Percentiles rank a stretch among this genome's conserved stretches.
These are phyloP conservation scores for Copidosoma aretas DNA, from an alignment of 2,888 invertebrate genomes.

Conservation along the genomic window DNA sequence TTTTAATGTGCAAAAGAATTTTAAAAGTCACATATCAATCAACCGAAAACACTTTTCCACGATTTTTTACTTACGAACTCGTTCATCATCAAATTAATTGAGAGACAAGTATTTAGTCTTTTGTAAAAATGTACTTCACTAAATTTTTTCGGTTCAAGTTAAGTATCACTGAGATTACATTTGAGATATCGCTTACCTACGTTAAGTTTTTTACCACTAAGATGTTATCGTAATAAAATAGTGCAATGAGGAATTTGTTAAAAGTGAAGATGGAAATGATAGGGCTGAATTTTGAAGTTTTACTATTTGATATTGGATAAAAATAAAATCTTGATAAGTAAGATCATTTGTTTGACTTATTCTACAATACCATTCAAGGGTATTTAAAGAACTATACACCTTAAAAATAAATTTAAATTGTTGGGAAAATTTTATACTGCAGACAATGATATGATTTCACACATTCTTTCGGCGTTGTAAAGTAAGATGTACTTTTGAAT, in stretches of 20 bases:
- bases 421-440: no score
- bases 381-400: no score
- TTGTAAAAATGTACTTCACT: constrained; percentile 19
- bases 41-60: constrained; percentile 25
- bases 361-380: no score
- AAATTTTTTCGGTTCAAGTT: no score
- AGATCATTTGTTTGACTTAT: no score
- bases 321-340: background rate
- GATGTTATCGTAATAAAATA: background rate
- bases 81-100: constrained; percentile 8
- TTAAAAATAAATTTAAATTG: no score
- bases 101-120: constrained; percentile 11
- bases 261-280: constrained; percentile 22
- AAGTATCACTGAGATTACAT: background rate
- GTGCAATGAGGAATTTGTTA: constrained; percentile 29
- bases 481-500: no score
- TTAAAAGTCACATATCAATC: constrained; percentile 31
- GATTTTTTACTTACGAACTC: constrained; percentile 28
- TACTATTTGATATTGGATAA: background rate
- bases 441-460: no score
- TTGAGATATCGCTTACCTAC: background rate
- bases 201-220: background rate
- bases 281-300: constrained; percentile 19
- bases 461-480: no score
- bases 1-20: constrained; percentile 17